Evolutionary conservation across 2,113 vertebrate genomes (phyloP).

Genomic region (Tupaia tana): DNA sequence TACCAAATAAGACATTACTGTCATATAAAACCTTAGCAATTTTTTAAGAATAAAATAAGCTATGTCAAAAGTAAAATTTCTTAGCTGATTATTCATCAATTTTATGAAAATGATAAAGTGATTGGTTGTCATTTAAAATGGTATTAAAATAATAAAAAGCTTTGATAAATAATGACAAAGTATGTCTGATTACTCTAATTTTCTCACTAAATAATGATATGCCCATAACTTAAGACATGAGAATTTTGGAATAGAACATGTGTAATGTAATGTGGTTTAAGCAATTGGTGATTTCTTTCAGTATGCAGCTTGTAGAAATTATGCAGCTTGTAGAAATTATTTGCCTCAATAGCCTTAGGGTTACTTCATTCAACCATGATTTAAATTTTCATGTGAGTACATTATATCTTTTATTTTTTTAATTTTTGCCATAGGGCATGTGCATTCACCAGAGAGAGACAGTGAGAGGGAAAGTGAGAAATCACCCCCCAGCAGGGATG

Average conservation of each 20-base stretch:
- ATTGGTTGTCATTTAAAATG: neutral
- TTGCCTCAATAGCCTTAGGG: neutral
- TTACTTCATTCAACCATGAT: neutral
- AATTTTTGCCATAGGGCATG: too few relatives aligned
- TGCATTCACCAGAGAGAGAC: too few relatives aligned
- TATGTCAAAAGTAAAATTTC: neutral
- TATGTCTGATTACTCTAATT: neutral
- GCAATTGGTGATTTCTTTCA: neutral
- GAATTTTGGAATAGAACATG: neutral
- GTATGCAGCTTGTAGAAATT: too few relatives aligned
- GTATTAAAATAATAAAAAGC: neutral
- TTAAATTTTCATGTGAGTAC: neutral
- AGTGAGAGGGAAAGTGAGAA: too few relatives aligned
- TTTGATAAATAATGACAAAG: neutral
- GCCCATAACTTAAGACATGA: neutral
- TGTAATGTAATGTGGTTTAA: neutral
- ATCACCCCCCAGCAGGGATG: too few relatives aligned
- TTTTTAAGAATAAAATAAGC: neutral
- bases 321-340: neutral
- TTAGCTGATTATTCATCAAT: neutral
- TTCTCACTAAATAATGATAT: neutral
- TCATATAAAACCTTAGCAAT: neutral
- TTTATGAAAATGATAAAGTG: neutral
- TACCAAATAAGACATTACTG: neutral
- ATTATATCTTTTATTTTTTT: neutral